Evolutionary conservation across 2,888 invertebrate species (phyloP), one percentile per base, ranked within the genome.

Genomic region (Erebia ligea): DNA sequence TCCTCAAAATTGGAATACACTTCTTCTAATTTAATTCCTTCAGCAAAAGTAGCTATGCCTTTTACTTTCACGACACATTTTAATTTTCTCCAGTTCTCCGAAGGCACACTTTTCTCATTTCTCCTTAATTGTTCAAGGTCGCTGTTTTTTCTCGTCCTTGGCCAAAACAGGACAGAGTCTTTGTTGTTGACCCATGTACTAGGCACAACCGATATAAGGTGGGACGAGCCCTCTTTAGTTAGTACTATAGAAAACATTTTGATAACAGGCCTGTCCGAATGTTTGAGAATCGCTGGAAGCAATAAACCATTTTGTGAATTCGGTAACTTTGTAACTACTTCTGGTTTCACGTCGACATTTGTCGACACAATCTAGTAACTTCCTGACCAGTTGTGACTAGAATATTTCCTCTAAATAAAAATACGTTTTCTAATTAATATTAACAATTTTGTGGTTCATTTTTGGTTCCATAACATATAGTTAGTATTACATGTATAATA

Each of bases 121-220:
- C 48, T 48, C 48, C 48, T 48, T 48, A 48, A 48, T 48, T 48
- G 48, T 48, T 48, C 48, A 48, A 48, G 48, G 48, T 48, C 48
- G 48, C 48, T 48, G 48, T 48, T 48, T 48, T 48, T 48, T 48
- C 48, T 48, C 48, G 48, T 48, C 48, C 48, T 48, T 48, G 48
- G 48, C 13, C 48, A 48, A 48, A 48, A 48, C 48, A 48, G 48
- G 48, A 48, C 48, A 48, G 48, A 48, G 13, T 48, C 48, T 13
- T 48, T 48, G 13, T 48, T 48, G 48, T 48, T 48, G 48, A 48
- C 48, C 48, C 48, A 48, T 48, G 48, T 48, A 15, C 48, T 48
- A 48, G 48, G 48, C 48, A 48, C 48, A 48, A 48, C 48, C 48
- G 48, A 48, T 48, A 48, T 48, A 48, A 48, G 48, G 48, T 48